Evolutionary conservation across 1,140 invertebrate species (phyloP).

Genomic region (Ostrea edulis): DNA sequence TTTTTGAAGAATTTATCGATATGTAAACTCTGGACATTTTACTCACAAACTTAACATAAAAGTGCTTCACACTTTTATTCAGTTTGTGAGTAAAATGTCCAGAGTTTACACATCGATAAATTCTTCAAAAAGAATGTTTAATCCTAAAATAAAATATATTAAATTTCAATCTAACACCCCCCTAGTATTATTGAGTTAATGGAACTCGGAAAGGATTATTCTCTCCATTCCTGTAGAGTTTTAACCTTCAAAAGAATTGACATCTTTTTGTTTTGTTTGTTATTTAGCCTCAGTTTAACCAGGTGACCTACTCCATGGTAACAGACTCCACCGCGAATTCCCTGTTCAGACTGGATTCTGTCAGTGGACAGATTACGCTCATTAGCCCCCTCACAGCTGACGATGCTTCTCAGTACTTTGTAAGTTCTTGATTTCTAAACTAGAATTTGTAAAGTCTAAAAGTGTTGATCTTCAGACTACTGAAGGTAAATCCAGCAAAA

Average conservation of each 20-base stretch:
- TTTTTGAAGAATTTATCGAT: no score
- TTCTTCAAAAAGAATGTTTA: no score
- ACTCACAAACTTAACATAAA: no score
- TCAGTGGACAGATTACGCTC: constrained; percentile 85
- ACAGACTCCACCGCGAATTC: constrained; percentile 38
- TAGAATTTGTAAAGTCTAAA: background rate
- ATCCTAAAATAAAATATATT: background rate
- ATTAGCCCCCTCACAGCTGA: background rate
- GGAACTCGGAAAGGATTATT: background rate
- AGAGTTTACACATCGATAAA: no score
- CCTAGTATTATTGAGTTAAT: background rate
- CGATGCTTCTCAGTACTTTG: background rate
- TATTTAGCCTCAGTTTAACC: constrained; percentile 62
- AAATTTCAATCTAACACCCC: background rate
- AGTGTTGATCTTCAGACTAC: no score
- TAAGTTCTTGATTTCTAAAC: background rate
- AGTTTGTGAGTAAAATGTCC: no score
- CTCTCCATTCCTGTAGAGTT: background rate
- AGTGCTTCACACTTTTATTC: no score
- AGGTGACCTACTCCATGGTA: constrained; percentile 58
- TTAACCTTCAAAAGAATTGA: background rate
- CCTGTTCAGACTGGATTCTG: constrained; percentile 90
- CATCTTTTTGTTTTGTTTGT: constrained; percentile 10
- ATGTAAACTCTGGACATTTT: no score
- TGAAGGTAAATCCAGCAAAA: no score